phyloP scores from a whole-genome alignment of 2,113 vertebrate genomes.

The Ardeotis arabs region DNA sequence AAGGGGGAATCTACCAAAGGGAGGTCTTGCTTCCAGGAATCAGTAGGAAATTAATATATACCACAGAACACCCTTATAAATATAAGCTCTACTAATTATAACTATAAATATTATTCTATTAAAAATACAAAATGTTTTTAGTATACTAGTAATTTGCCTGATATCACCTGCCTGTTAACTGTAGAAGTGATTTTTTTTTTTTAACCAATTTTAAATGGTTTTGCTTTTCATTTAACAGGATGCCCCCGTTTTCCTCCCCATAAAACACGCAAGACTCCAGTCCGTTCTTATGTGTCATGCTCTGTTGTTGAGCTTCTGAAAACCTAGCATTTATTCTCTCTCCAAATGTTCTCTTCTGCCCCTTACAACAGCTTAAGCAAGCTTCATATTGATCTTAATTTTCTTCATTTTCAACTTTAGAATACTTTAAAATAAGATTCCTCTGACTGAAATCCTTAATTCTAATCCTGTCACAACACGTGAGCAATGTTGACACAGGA shows the following conservation, averaged over 20 bases:
- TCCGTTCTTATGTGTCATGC: not conserved
- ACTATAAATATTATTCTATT: not conserved
- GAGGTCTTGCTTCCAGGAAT: not conserved
- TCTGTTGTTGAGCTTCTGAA: not conserved
- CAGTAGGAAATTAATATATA: not conserved
- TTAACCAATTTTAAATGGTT: not conserved
- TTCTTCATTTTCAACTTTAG: not conserved
- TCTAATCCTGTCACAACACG: not conserved
- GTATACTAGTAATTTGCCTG: not conserved
- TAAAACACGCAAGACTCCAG: not conserved
- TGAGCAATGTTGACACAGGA: not conserved
- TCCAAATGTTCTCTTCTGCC: not conserved
- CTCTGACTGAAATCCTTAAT: not conserved
- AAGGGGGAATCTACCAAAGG: not conserved
- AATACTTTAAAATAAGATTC: not conserved
- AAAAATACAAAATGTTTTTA: not conserved
- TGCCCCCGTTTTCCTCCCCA: not conserved
- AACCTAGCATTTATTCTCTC: not conserved
- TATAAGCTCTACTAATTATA: not conserved
- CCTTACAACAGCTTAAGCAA: not conserved
- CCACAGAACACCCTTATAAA: not conserved
- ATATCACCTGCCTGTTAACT: not conserved
- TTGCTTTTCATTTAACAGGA: not conserved
- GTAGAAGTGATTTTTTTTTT: not conserved
- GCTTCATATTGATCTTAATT: not conserved